A percentile compares a stretch with the other conserved stretches of the same genome.
phyloP scores from a whole-genome alignment of 1,140 invertebrate genomes.

The Fopius arisanus region DNA sequence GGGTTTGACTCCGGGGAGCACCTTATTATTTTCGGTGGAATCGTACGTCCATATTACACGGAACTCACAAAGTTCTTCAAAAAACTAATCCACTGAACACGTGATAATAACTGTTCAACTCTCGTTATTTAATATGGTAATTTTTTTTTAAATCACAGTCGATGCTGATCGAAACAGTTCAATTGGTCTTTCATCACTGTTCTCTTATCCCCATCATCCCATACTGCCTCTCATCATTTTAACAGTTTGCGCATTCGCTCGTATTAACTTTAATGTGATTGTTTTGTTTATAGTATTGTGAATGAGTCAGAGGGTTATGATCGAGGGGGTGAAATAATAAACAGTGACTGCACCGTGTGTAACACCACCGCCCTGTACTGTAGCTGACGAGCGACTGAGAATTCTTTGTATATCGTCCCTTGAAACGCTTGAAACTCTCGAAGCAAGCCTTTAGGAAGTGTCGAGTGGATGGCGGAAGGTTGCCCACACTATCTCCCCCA shows the following conservation, averaged over 20 bases:
- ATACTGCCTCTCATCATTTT: not conserved
- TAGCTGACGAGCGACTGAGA: constrained; percentile 55
- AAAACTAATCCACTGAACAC: too few relatives aligned
- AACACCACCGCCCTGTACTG: constrained; percentile 37
- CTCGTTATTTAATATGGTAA: not conserved
- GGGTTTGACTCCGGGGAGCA: not conserved
- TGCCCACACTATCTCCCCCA: constrained; percentile 33
- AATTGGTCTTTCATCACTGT: not conserved
- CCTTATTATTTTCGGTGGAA: not conserved
- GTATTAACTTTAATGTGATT: not conserved
- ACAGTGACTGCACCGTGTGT: constrained; percentile 18
- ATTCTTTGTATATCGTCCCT: constrained; percentile 35
- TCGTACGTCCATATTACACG: not conserved
- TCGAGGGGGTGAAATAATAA: constrained; percentile 16
- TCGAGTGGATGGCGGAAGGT: constrained; percentile 42
- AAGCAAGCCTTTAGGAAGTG: constrained; percentile 44
- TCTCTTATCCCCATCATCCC: not conserved
- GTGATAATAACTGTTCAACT: not conserved
- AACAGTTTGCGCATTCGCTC: not conserved
- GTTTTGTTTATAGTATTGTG: not conserved
- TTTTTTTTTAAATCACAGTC: not conserved
- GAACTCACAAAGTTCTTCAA: not conserved
- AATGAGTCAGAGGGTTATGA: not conserved
- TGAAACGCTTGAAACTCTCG: constrained; percentile 32
- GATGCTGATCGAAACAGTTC: not conserved